Base-by-base conservation (phyloP, 2,888 invertebrate genomes). In the Linyphia triangularis region DNA sequence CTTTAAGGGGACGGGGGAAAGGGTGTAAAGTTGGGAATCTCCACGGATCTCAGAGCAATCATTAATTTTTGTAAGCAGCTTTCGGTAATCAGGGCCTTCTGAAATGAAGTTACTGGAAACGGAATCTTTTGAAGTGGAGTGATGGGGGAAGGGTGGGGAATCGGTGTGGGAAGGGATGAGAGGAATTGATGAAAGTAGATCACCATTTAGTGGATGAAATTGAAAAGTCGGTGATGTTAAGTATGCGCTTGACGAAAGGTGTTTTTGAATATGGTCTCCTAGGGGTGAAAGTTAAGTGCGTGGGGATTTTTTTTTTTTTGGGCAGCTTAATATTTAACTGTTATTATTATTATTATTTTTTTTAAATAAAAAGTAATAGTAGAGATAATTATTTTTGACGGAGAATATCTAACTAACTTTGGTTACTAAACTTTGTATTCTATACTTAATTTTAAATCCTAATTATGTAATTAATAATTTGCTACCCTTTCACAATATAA, bases 21-120 rank as follows among this genome's bases (percentile, higher is more conserved):
- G 37, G 16, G 63, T 24, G 33, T 57, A 33, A 59, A 57, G 59
- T 59, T 59, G 73, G 59, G 73, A 13, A 59, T 30, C 57, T 33
- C 73, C 59, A 33, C 59, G 22, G 2, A 2, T 19, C 59, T 73
- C 73, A 22, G 30, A 30, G 30, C 61, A 77, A 61, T 77, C 77
- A 77, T 77, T 77, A 77, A 77, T 77, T 77, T 59, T 63, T 77
- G 75, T 77, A 77, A 77, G 77, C 77, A 61, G 77, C 77, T 77
- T 77, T 77, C 63, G 77, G 61, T 77, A 77, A 77, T 77, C 77
- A 63, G 37, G 37, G 16, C 57, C 13, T 43, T 24, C 19, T 59
- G 28, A 51, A 73, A 73, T 59, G 73, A 73, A 73, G 59, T 59
- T 73, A 63, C 77, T 63, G 63, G 16, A 33, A 24, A 24, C 63